These are phyloP conservation scores for Ascidia mentula DNA, from an alignment of 23 tunicate genomes.

Conservation along the genomic window DNA sequence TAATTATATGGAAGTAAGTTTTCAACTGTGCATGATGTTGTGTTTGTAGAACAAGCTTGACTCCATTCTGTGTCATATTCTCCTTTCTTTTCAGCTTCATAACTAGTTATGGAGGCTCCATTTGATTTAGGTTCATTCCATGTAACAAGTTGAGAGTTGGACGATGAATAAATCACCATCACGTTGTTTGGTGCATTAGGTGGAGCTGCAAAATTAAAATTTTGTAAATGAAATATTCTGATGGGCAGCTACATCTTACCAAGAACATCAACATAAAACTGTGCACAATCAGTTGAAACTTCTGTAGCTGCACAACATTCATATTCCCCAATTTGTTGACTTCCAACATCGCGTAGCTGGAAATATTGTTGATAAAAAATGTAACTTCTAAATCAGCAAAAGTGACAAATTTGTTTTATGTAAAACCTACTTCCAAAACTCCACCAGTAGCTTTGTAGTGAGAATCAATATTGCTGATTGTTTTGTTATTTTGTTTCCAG, in stretches of 20 bases:
- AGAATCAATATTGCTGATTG: not conserved
- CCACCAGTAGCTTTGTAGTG: conserved; percentile 2
- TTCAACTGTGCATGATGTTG: not conserved
- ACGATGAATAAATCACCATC: not conserved
- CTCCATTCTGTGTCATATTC: not conserved
- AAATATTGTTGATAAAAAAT: too few relatives aligned
- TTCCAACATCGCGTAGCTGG: conserved; percentile 22
- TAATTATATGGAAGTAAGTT: not conserved
- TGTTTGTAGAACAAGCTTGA: not conserved
- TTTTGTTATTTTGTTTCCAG: conserved; percentile 35
- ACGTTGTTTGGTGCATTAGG: conserved; percentile 11
- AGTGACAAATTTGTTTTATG: too few relatives aligned
- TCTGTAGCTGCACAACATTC: conserved; percentile 38
- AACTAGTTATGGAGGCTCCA: not conserved
- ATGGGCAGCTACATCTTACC: too few relatives aligned
- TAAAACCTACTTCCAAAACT: conserved; percentile 8
- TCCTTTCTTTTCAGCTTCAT: not conserved
- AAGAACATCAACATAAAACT: conserved; percentile 6
- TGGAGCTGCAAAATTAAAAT: conserved; percentile 7
- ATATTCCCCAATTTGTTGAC: conserved; percentile 45
- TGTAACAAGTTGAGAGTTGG: not conserved
- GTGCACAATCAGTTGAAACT: conserved; percentile 24
- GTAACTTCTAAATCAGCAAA: too few relatives aligned
- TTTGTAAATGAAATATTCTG: too few relatives aligned
- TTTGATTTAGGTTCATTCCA: not conserved